Percentiles rank a stretch among this genome's conserved stretches.
Conservation (phyloP, 2,888 invertebrate genomes). For the Hartigia nigra region DNA sequence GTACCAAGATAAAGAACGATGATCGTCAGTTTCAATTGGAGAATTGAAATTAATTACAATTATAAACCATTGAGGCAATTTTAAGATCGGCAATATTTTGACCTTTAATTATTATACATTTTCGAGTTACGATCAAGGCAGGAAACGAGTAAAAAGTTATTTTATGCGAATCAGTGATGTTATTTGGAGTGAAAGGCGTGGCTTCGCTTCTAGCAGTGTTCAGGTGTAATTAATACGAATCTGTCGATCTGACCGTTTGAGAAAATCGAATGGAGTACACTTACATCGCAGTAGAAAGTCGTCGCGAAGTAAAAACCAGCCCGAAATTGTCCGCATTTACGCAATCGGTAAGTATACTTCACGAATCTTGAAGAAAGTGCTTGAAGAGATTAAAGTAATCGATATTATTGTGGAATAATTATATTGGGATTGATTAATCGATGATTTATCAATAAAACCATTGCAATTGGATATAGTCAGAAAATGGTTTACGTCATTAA, state of each 20-base stretch:
- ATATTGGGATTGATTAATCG: neutral
- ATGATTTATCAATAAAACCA: neutral
- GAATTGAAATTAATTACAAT: neutral
- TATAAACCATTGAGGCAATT: neutral
- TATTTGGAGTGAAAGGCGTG: neutral
- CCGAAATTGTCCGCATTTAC: neutral
- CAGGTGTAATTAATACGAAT: neutral
- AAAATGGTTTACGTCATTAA: neutral
- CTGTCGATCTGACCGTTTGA: neutral
- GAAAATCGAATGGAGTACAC: neutral
- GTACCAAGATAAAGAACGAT: neutral
- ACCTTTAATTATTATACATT: neutral
- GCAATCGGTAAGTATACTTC: neutral
- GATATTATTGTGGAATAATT: neutral
- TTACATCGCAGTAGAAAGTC: neutral
- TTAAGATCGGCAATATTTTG: neutral
- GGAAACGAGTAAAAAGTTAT: neutral
- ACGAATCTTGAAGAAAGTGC: neutral
- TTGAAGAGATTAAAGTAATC: neutral
- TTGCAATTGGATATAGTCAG: neutral
- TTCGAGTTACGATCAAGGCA: neutral
- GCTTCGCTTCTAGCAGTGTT: neutral
- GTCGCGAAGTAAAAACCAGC: neutral
- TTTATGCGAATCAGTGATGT: neutral
- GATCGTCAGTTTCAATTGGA: neutral